Percentiles rank a stretch among this genome's conserved stretches.
phyloP scores from a whole-genome alignment of 2,797 vertebrate genomes.

The Varecia variegata region DNA sequence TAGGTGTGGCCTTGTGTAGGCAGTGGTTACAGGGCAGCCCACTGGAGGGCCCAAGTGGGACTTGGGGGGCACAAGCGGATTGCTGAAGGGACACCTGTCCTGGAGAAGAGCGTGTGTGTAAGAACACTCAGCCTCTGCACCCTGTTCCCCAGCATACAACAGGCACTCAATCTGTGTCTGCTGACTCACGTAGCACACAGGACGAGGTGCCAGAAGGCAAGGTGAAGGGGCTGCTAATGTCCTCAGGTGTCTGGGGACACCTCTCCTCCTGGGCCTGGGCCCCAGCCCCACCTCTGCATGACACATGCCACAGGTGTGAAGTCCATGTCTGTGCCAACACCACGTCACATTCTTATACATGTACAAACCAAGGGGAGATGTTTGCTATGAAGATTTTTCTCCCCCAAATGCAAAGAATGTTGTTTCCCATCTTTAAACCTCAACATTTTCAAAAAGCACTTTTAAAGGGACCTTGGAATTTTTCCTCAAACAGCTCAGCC shows the following conservation, averaged over 20 bases:
- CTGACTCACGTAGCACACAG: accelerated
- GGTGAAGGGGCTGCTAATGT: accelerated
- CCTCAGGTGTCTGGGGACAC: background rate
- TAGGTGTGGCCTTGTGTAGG: background rate
- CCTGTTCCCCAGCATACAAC: background rate
- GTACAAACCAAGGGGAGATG: background rate
- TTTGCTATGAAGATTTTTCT: background rate
- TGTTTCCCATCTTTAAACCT: background rate
- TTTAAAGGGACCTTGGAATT: background rate
- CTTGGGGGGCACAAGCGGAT: background rate
- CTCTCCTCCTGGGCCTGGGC: background rate
- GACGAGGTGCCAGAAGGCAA: background rate
- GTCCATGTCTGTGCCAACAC: background rate
- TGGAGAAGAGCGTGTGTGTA: too few species aligned
- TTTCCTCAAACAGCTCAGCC: background rate
- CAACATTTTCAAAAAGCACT: background rate
- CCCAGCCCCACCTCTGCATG: too few species aligned
- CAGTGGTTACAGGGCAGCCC: background rate
- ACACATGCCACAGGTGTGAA: background rate
- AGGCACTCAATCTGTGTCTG: background rate
- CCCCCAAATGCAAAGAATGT: background rate
- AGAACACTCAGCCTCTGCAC: background rate
- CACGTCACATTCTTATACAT: background rate
- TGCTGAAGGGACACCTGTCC: background rate
- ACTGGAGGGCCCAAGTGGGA: accelerated